Base-by-base conservation (phyloP, 2,113 vertebrate genomes). In the Megalops atlanticus region DNA sequence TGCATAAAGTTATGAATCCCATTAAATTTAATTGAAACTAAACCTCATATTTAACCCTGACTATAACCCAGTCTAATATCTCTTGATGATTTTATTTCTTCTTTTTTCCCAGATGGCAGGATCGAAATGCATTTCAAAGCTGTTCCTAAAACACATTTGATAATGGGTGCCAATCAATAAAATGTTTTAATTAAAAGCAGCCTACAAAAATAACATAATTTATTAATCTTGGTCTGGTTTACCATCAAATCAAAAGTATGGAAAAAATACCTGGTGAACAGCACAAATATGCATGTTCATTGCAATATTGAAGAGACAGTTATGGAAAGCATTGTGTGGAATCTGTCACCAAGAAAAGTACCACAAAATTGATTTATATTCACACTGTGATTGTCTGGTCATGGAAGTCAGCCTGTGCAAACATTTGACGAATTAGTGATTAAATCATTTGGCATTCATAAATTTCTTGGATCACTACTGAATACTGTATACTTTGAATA, bases 21-120 rank as follows among this genome's bases (percentile, higher is more conserved):
- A 90, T 89, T 87, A 85, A 89, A 88, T 88, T 85, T 81, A 86
- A 89, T 89, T 85, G 89, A 80, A 36, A 75, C 15, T 68, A 47
- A 33, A 84, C 73, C 83, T 80, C 69, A 58, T 38, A 36, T 83
- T 80, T 54, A 77, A 82, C 81, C 85, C 75, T 79, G 79, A 47
- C 69, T 80, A 76, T 82, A 87, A 84, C 70, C 85, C 8, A 6
- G 81, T 85, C 84, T 24, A 35, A 45, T 76, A 82, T 71, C 6
- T 31, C 58, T 64, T 64, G 58, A 64, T 35, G 52, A 16, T 24
- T 18, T 78, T 68, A 16, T 24, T 18, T 78, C 40, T 78, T 58
- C 15, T 15, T 49, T 78, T 64, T n/a, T 39, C 11, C 64, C 33
- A 38, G 8, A 78, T 78, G 43, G 24, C 31, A 64, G n/a, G n/a